phyloP scores from a whole-genome alignment of 2,113 vertebrate genomes.

The Salvator merianae region DNA sequence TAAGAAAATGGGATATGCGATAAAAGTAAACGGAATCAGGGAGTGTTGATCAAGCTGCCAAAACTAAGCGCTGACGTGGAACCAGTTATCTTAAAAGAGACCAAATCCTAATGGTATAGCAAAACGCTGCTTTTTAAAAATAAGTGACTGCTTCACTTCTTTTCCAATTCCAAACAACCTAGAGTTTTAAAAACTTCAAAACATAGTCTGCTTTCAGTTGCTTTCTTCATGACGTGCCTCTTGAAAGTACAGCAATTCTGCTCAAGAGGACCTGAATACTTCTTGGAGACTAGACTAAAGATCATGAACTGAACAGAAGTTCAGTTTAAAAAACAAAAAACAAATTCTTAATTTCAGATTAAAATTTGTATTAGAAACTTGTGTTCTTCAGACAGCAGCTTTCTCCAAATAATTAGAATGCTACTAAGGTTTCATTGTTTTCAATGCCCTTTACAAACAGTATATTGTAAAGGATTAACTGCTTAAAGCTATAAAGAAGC shows the following conservation, averaged over 20 bases:
- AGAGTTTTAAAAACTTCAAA: conserved; percentile 53
- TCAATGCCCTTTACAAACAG: conserved; percentile 52
- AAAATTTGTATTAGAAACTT: conserved; percentile 65
- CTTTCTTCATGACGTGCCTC: conserved; percentile 69
- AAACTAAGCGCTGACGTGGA: conserved; percentile 80
- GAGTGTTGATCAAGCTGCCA: conserved; percentile 82
- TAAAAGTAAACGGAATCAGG: conserved; percentile 81
- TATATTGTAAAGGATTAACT: conserved; percentile 45
- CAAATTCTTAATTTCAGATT: conserved; percentile 59
- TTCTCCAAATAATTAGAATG: conserved; percentile 71
- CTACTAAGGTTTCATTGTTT: conserved; percentile 72
- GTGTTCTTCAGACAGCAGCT: conserved; percentile 72
- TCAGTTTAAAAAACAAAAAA: conserved; percentile 55
- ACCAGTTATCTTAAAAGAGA: conserved; percentile 83
- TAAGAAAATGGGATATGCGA: conserved; percentile 82
- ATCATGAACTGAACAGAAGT: conserved; percentile 68
- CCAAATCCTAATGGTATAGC: conserved; percentile 73
- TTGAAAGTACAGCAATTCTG: conserved; percentile 64
- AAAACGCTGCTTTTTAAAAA: conserved; percentile 63
- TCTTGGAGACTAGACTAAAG: conserved; percentile 68
- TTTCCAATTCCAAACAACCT: conserved; percentile 65
- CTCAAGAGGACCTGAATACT: conserved; percentile 70
- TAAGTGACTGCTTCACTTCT: conserved; percentile 71
- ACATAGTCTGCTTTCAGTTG: conserved; percentile 56
- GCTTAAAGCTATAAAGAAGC: conserved; percentile 54